Evolutionary conservation across 2,113 vertebrate species (phyloP).

Genomic region (Otis tarda): DNA sequence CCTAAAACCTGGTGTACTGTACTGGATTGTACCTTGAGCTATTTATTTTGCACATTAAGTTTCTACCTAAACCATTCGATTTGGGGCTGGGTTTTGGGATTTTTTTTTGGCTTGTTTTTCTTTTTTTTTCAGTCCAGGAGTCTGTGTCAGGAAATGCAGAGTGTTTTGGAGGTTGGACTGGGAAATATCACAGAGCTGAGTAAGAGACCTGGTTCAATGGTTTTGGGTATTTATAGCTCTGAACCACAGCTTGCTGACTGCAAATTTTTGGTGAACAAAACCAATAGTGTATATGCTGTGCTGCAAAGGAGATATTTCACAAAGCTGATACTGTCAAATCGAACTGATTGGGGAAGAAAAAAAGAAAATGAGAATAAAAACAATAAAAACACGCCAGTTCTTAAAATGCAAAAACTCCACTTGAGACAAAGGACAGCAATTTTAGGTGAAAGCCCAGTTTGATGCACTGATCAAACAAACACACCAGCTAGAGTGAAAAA

Average conservation of each 20-base stretch:
- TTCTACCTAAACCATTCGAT: not conserved
- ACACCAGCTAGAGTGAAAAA: not conserved
- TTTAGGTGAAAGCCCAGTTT: not conserved
- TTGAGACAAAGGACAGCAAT: not conserved
- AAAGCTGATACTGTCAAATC: not conserved
- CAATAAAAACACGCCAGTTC: not conserved
- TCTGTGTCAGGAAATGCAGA: not conserved
- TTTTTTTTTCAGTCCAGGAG: not conserved
- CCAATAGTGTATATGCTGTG: not conserved
- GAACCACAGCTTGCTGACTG: not conserved
- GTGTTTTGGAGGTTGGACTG: not conserved
- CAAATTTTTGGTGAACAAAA: not conserved
- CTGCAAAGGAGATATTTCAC: not conserved
- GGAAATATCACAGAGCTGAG: not conserved
- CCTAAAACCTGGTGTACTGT: not conserved
- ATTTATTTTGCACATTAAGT: not conserved
- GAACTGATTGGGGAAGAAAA: not conserved
- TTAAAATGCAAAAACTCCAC: not conserved
- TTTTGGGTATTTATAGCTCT: not conserved
- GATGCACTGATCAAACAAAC: not conserved
- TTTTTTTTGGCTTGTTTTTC: not conserved
- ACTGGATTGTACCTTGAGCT: not conserved
- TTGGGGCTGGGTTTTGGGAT: not conserved
- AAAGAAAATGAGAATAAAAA: not conserved
- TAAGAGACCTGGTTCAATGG: not conserved